Base-by-base conservation (phyloP, 92 coral and sea anemone genomes). In the Pocillopora meandrina region DNA sequence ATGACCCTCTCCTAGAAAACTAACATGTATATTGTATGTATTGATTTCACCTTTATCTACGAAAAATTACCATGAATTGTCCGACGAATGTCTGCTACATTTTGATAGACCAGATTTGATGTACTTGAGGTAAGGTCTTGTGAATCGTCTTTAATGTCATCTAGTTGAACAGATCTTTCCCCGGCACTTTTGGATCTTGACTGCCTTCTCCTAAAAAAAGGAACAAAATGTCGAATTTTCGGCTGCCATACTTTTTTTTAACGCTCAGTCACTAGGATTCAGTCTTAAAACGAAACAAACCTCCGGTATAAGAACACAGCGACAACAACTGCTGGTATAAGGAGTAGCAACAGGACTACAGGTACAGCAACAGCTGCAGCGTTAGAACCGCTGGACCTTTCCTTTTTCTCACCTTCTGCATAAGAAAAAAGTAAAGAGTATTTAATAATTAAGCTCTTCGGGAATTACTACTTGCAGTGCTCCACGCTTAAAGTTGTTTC, bases 261-360 rank as follows among this genome's bases (percentile, higher is more conserved):
- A 18, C 9, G 9, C 10, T 64, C 23, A 19, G 12, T 19, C 12
- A 65, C 12, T 23, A 65, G 12, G 1, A 42, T 42, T 42, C 8
- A 42, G 52, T 42, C 4, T 42, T 42, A 42, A 42, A 42, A 42
- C 0, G 8, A 42, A 42, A 76, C 80, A 61, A 42, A 76, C 80
- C 80, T 76, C 13, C 56, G 57, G 61, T 76, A 76, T 26, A 61
- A 76, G 36, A 76, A 11, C 0, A 76, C n/a, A 3, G 18, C 80
- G 59, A 18, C 47, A 17, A 61, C 56, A 36, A 76, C 31, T 10
- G 57, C 80, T 26, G 69, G 80, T 59, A 76, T 18, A 33, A 76
- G 61, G 17, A 76, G 80, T 1, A 61, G 12, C 23, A 76, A n/a
- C 34, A 76, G 26, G 16, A 76, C 80, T 15, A 76, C 68, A 3